Evolutionary conservation across 2,797 vertebrate species (phyloP), one percentile per base, ranked within the genome.

Genomic region (Molossus alvarezi): DNA sequence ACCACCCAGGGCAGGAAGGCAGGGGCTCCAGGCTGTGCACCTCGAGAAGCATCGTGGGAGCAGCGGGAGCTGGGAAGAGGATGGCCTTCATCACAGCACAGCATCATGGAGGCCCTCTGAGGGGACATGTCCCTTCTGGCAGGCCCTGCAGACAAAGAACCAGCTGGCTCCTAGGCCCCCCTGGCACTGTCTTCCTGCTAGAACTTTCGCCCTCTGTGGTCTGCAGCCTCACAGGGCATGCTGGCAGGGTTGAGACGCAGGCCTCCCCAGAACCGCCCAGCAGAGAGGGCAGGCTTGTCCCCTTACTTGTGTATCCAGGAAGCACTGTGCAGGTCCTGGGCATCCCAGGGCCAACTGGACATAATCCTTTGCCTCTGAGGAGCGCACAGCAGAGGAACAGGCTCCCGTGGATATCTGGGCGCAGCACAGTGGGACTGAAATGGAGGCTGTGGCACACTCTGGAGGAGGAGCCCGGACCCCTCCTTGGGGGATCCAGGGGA

Each of bases 301-400:
- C 9, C 14, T 33, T 17, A 15, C 37, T n/a, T 1, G 14, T 17
- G 23, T 55, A 57, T 33, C 3, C 79, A 2, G n/a, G 57, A 53
- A 55, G 57, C 76, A 5, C 48, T 6, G 13, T 1, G 1, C 15
- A 5, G 3, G 14, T 11, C 4, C 58, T 15, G 2, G 9, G 14
- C 21, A 5, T 20, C 27, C 82, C 23, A 51, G 41, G 29, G 27
- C 55, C 29, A 10, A 37, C 37, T 23, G 1, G n/a, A 8, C 27
- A 6, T 5, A 14, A 25, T 9, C 15, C 60, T 1, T 45, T 11
- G 33, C 10, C 6, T 20, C 37, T 29, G 14, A 27, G n/a, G 9
- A 5, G 7, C 64, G 67, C 58, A 37, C 20, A 18, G 64, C n/a
- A 9, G 73, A 4, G 2, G 18, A 7, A 9, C 9, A 60, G 33